Percentiles rank a stretch among this genome's conserved stretches.
phyloP scores from a whole-genome alignment of 2,113 vertebrate genomes.

The Romanogobio albipinnatus region DNA sequence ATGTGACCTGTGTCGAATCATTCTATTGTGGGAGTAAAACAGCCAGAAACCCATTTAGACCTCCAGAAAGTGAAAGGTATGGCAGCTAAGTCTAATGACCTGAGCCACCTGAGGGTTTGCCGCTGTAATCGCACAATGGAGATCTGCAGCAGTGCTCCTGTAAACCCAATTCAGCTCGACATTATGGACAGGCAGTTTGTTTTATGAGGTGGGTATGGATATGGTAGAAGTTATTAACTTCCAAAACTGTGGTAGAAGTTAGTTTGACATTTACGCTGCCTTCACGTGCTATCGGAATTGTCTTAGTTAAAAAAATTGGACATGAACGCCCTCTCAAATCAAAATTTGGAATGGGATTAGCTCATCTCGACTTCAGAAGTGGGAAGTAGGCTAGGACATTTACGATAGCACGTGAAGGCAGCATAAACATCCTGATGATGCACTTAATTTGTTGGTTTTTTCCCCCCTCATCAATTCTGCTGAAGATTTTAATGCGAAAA shows the following conservation, averaged over 20 bases:
- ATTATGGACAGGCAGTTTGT: neutral
- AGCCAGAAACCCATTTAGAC: slow-evolving; percentile 26
- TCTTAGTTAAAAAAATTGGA: too few species aligned
- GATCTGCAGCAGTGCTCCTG: neutral
- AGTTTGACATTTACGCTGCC: too few species aligned
- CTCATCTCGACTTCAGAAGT: too few species aligned
- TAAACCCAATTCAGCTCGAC: neutral
- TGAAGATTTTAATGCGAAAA: neutral
- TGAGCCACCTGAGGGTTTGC: slow-evolving; percentile 27
- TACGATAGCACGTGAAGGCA: too few species aligned
- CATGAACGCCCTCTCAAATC: too few species aligned
- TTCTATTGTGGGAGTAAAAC: neutral
- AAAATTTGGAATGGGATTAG: too few species aligned
- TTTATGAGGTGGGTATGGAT: neutral
- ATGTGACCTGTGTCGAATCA: slow-evolving; percentile 23
- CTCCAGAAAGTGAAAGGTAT: slow-evolving; percentile 30
- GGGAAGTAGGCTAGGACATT: too few species aligned
- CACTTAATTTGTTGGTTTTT: neutral
- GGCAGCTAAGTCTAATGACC: slow-evolving; percentile 33
- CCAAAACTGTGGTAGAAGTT: neutral
- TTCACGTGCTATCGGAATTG: too few species aligned
- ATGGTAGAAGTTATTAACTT: neutral
- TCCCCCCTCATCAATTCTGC: neutral
- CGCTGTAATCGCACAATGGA: slow-evolving; percentile 26
- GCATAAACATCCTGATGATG: neutral